Conservation (phyloP, 1,140 invertebrate species). For the Trypoxylus dichotomus region DNA sequence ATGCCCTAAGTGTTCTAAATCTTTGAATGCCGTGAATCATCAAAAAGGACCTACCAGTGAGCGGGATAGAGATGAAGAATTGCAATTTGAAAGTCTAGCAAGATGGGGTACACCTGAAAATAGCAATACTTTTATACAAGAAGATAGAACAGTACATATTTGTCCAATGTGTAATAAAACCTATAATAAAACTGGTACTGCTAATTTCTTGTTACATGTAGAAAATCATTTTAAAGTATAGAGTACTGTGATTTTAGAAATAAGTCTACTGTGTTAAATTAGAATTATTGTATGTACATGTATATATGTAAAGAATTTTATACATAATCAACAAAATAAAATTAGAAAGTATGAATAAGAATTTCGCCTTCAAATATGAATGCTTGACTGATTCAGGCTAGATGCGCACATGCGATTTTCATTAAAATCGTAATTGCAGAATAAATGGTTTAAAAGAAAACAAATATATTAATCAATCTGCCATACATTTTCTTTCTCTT, state of each 20-base stretch:
- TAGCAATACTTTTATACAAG: slow-evolving; percentile 34
- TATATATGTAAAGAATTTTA: no score
- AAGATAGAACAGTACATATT: slow-evolving; percentile 51
- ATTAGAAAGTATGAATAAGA: no score
- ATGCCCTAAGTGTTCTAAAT: slow-evolving; percentile 39
- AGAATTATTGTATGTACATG: no score
- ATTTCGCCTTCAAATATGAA: no score
- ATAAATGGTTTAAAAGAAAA: no score
- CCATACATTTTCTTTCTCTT: no score
- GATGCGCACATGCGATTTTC: no score
- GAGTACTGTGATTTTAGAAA: slow-evolving; percentile 1
- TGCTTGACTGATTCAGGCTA: no score
- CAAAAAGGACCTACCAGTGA: not conserved
- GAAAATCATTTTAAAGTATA: slow-evolving; percentile 56
- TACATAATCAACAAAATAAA: no score
- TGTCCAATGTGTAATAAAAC: slow-evolving; percentile 60
- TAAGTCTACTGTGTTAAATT: not conserved
- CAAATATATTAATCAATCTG: no score
- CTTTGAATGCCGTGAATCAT: slow-evolving; percentile 36
- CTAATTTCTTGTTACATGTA: slow-evolving; percentile 58
- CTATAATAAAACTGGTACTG: slow-evolving; percentile 53
- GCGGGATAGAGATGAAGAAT: slow-evolving; percentile 40
- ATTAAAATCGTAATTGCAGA: no score
- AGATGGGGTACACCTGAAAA: slow-evolving; percentile 40
- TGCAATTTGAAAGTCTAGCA: slow-evolving; percentile 38